Conservation (phyloP, 2,888 invertebrate genomes). For the Apamea monoglypha region DNA sequence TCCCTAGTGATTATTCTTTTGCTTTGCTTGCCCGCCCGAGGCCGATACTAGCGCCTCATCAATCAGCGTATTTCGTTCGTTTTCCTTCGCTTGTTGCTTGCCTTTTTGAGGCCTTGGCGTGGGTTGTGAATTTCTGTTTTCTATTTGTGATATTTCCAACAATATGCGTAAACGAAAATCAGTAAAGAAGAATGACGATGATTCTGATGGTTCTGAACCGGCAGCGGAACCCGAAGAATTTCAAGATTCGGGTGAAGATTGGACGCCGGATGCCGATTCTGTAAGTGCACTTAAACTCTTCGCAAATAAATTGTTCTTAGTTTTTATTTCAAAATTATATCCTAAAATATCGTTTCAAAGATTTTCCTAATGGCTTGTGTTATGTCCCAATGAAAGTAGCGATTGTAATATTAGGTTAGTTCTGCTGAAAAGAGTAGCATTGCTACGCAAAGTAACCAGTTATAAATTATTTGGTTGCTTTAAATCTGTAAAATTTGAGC, state of each 20-base stretch:
- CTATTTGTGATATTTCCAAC: constrained; percentile 48
- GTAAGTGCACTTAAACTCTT: constrained; percentile 73
- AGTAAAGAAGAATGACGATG: constrained; percentile 85
- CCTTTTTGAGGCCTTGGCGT: constrained; percentile 70
- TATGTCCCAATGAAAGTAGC: constrained; percentile 1
- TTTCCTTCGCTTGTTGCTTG: constrained; percentile 64
- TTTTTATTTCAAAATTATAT: not conserved
- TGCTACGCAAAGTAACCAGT: not conserved
- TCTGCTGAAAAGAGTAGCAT: not conserved
- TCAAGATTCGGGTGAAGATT: constrained; percentile 90
- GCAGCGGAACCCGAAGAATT: constrained; percentile 89
- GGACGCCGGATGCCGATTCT: constrained; percentile 90
- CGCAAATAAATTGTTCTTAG: not conserved
- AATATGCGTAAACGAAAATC: constrained; percentile 88
- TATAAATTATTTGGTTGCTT: not conserved
- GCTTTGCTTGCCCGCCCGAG: constrained; percentile 1
- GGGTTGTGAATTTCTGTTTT: constrained; percentile 68
- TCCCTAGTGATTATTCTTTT: constrained; percentile 1
- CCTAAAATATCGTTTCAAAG: not conserved
- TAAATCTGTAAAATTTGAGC: not conserved
- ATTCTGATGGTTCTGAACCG: constrained; percentile 87
- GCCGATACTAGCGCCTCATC: constrained; percentile 48
- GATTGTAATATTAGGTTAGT: constrained; percentile 48
- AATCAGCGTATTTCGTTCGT: constrained; percentile 50
- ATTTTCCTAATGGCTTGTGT: not conserved